A percentile compares a stretch with the other conserved stretches of the same genome.
Evolutionary conservation across 2,888 invertebrate genomes (phyloP).

Genomic region (Agrilus cyanescens): DNA sequence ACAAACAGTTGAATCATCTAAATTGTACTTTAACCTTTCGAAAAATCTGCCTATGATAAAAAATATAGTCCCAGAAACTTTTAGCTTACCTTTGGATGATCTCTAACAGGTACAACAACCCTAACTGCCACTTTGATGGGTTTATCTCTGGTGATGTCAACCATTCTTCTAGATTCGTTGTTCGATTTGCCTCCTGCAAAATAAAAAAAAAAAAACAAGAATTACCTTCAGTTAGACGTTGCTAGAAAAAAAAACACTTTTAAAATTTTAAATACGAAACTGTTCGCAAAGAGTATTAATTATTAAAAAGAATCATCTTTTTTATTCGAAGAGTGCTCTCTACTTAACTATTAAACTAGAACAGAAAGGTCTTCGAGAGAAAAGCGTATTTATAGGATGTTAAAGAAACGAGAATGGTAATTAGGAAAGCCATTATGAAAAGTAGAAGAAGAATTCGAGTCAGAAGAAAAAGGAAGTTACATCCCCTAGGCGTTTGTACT

Average conservation of each 20-base stretch:
- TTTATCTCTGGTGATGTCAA: slow-evolving; percentile 77
- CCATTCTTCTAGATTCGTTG: slow-evolving; percentile 53
- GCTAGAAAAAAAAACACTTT: background rate
- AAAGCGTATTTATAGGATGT: too few relatives aligned
- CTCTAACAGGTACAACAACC: slow-evolving; percentile 74
- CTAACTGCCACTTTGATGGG: slow-evolving; percentile 78
- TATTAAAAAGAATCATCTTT: background rate
- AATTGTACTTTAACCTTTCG: too few relatives aligned
- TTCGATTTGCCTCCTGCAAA: slow-evolving; percentile 31
- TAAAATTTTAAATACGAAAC: background rate
- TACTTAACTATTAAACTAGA: too few relatives aligned
- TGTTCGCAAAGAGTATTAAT: background rate
- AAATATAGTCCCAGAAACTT: too few relatives aligned
- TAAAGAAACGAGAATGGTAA: too few relatives aligned
- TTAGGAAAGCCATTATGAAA: too few relatives aligned
- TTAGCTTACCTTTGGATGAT: slow-evolving; percentile 77
- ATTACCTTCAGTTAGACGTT: background rate
- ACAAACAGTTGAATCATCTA: too few relatives aligned
- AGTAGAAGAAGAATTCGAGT: too few relatives aligned
- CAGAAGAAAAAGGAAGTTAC: too few relatives aligned
- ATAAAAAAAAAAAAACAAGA: slow-evolving; percentile 24
- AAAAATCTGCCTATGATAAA: too few relatives aligned
- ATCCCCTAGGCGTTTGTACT: too few relatives aligned
- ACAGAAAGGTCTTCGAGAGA: too few relatives aligned
- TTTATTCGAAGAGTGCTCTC: background rate